Base-by-base conservation (phyloP, 1,140 invertebrate species). In the Formica exsecta region DNA sequence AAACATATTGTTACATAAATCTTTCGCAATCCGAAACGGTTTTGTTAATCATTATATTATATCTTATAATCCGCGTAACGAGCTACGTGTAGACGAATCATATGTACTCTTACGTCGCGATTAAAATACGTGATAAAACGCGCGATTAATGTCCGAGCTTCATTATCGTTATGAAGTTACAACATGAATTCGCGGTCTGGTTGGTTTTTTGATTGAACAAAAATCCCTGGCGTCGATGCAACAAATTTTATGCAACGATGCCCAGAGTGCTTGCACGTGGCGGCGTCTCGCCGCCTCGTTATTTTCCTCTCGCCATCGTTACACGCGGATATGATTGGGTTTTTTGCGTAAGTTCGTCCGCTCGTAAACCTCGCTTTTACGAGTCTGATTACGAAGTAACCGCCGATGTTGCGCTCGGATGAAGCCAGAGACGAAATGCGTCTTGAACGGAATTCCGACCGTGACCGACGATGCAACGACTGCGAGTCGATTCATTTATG, bases 341-440 rank as follows among this genome's bases (percentile, higher is more conserved):
- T 89, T 79, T 51, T 89, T 77, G 59, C 71, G 29, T 89, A 89
- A 89, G 41, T 19, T 77, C 71, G 71, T 57, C 29, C 54, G 48
- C 9, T 11, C 71, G 76, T 89, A 89, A 89, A 89, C 11, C 51
- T 36, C 22, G 22, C 71, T 51, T 89, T 89, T 89, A 89, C 84
- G 84, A 89, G 29, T 36, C 57, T 59, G 83, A 89, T 86, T 61
- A 89, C 62, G 22, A n/a, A 5, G 5, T 3, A 32, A n/a, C 3
- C n/a, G 48, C 13, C n/a, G 66, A 86, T 77, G 54, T 51, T 64
- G 36, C 29, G 29, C 11, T 32, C 48, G 16, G 16, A 51, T 51
- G 44, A 44, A 25, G 54, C 41, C 9, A 64, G 22, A 38, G 22
- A 22, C 22, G 22, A 22, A 22, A 22, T 22, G 22, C 22, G 22